Evolutionary conservation across 2,888 invertebrate genomes (phyloP), one percentile per base, ranked within the genome.

Genomic region (Pandemis corylana): DNA sequence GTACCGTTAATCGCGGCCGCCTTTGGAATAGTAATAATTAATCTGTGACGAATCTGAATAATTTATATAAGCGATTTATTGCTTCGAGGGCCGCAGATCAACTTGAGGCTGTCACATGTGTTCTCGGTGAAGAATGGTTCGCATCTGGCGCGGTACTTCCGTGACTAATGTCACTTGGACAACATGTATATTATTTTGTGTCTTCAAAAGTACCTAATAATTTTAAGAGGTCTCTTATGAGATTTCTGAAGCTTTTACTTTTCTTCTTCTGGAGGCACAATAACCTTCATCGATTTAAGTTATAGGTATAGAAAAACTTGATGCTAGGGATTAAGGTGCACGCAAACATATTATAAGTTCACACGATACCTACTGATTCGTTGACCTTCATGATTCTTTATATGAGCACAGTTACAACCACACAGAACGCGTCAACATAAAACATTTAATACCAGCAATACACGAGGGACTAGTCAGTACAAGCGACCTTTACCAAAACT

Each of bases 21-120:
- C 92, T 91, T 89, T 86, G 86, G 88, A 90, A 88, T 92, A 90
- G 92, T 92, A 90, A 92, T 92, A 87, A 93, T 90, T 92, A 93
- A 93, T 93, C 91, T 86, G 84, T 92, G 93, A 94, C 84, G 91
- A 90, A 91, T 92, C 80, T 89, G 88, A 90, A 90, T 93, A 91
- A 94, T 93, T 93, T 92, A 90, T 93, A 89, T 86, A 81, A 77
- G 77, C 82, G 88, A 93, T 93, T 91, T 94, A 94, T 92, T 84
- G 86, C 87, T 76, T 59, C 44, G 78, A 87, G 89, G 87, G 87
- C 83, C 81, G 78, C 74, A 83, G 90, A 86, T 88, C 86, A 83
- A 81, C 78, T 80, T 80, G 78, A 78, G 79, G 79, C 78, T 78
- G 80, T 78, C 88, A 88, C 86, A 86, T 88, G 86, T 87, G 88